A percentile compares a stretch with the other conserved stretches of the same genome.
phyloP scores from a whole-genome alignment of 2,888 invertebrate genomes.

The Apodemia mormo region DNA sequence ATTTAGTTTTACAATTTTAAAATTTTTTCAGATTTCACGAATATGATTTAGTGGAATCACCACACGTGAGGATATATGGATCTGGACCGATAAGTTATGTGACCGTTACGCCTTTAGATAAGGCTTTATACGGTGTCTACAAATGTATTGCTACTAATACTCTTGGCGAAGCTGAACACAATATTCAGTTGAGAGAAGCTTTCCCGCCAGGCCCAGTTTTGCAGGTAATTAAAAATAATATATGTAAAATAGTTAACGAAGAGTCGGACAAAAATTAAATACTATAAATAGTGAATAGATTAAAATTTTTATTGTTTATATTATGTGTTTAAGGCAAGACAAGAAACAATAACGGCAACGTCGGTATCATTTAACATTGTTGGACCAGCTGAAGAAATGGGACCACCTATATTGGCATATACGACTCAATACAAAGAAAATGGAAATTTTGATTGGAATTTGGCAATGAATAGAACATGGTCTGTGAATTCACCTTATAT shows the following conservation, averaged over 20 bases:
- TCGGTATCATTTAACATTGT: slow-evolving; percentile 90
- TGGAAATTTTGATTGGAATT: slow-evolving; percentile 85
- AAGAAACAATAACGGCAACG: slow-evolving; percentile 89
- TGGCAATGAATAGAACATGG: slow-evolving; percentile 88
- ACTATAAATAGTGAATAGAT: no score
- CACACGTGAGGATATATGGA: slow-evolving; percentile 83
- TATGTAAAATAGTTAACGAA: no score
- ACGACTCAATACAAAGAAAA: slow-evolving; percentile 89
- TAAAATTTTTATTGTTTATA: no score
- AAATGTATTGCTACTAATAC: slow-evolving; percentile 91
- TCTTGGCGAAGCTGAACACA: slow-evolving; percentile 85
- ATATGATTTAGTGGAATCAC: slow-evolving; percentile 75
- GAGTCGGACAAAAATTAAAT: no score
- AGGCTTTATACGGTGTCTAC: slow-evolving; percentile 86
- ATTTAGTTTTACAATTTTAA: no score
- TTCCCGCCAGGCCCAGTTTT: slow-evolving; percentile 85
- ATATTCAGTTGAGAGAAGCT: slow-evolving; percentile 88
- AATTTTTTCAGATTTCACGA: no score
- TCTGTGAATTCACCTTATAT: slow-evolving; percentile 90
- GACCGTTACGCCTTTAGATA: slow-evolving; percentile 85
- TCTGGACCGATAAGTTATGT: slow-evolving; percentile 88
- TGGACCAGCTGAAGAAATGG: slow-evolving; percentile 88
- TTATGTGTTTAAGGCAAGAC: slow-evolving; percentile 78
- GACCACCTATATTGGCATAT: slow-evolving; percentile 88
- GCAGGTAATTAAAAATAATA: slow-evolving; percentile 49